phyloP scores from a whole-genome alignment of 2,888 invertebrate genomes.

The Metellina segmentata region DNA sequence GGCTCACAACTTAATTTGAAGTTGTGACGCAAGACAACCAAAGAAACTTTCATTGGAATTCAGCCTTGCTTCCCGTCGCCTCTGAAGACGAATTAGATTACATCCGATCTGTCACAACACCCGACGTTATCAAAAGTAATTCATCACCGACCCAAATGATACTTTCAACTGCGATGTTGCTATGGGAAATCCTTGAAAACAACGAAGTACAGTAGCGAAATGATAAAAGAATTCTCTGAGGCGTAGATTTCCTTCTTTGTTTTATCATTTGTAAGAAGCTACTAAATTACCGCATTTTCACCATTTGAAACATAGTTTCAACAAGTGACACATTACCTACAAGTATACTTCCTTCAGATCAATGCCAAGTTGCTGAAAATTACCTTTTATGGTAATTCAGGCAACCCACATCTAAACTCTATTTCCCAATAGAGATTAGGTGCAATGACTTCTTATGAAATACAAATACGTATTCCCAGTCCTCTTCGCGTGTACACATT shows the following conservation, averaged over 20 bases:
- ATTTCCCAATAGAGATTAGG: no score
- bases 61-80: neutral
- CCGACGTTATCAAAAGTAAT: neutral
- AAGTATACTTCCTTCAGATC: neutral
- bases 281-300: neutral
- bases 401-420: no score
- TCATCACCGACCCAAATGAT: neutral
- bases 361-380: neutral
- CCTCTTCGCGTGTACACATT: no score
- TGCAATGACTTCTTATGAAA: no score
- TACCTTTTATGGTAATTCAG: no score
- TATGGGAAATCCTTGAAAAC: conserved; percentile 13
- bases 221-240: neutral
- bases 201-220: neutral
- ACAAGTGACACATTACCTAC: neutral
- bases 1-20: no score
- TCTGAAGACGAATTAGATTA: neutral
- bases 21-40: no score
- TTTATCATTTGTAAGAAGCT: neutral
- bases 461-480: no score
- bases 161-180: neutral
- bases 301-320: neutral
- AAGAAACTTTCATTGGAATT: neutral
- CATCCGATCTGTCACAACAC: conserved; percentile 4
- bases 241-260: neutral